A percentile compares a stretch with the other conserved stretches of the same genome.
phyloP scores from a whole-genome alignment of 2,888 invertebrate species.

The Beris chalybata region DNA sequence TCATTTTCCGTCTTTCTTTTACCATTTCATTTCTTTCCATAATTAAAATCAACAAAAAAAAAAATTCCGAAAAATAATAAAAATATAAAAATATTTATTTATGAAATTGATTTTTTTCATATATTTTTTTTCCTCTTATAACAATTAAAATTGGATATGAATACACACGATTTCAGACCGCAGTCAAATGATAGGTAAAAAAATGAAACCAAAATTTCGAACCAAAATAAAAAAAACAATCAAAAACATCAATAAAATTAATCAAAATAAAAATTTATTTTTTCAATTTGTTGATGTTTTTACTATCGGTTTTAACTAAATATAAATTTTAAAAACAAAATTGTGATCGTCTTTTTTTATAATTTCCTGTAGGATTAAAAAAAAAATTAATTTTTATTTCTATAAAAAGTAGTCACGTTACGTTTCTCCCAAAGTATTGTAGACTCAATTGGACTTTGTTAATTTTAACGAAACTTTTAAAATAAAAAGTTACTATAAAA shows the following conservation, averaged over 20 bases:
- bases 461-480: too few species aligned
- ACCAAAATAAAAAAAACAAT: neutral
- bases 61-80: neutral
- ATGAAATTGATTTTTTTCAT: conserved; percentile 25
- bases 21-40: neutral
- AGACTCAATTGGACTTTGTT: too few species aligned
- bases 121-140: conserved; percentile 39
- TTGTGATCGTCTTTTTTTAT: conserved; percentile 16
- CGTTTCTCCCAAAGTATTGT: too few species aligned
- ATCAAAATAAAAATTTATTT: neutral
- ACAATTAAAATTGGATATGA: conserved; percentile 43
- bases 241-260: conserved; percentile 16
- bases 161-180: conserved; percentile 44
- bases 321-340: conserved; percentile 1
- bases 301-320: conserved; percentile 12
- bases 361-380: too few species aligned
- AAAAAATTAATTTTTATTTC: too few species aligned
- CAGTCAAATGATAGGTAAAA: conserved; percentile 47
- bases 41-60: neutral
- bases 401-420: too few species aligned
- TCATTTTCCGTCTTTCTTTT: neutral
- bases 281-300: conserved; percentile 22
- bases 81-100: conserved; percentile 18
- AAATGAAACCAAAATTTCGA: conserved; percentile 28
- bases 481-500: too few species aligned